A percentile compares a stretch with the other conserved stretches of the same genome.
Evolutionary conservation across 2,797 vertebrate species (phyloP).

Genomic region (Sebastes hubbsi): DNA sequence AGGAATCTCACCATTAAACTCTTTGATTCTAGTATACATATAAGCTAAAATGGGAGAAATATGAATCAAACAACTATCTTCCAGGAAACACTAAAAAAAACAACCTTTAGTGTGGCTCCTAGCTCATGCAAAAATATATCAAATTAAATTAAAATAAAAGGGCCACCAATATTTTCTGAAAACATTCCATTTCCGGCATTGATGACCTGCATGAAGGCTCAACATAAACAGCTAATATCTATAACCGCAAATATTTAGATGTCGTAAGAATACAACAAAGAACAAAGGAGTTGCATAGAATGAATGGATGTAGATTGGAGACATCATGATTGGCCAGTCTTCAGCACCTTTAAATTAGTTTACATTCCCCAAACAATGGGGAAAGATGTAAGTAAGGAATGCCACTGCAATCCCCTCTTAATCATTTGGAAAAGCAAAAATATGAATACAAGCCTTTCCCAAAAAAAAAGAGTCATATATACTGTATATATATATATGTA

Average conservation of each 20-base stretch:
- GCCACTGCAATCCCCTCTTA: constrained; percentile 51
- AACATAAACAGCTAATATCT: constrained; percentile 50
- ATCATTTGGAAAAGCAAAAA: constrained; percentile 63
- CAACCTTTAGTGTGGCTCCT: constrained; percentile 27
- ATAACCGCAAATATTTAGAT: constrained; percentile 46
- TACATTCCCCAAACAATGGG: constrained; percentile 67
- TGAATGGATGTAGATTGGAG: constrained; percentile 78
- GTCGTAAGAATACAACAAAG: constrained; percentile 45
- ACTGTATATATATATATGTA: constrained; percentile 1
- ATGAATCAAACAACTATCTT: constrained; percentile 12
- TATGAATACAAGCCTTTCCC: constrained; percentile 50
- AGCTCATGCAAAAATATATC: constrained; percentile 57
- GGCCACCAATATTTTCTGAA: constrained; percentile 47
- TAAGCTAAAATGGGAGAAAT: constrained; percentile 39
- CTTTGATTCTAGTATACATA: constrained; percentile 28
- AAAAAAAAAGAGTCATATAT: constrained; percentile 8
- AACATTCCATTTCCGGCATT: constrained; percentile 41
- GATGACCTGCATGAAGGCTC: constrained; percentile 38
- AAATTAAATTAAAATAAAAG: neutral
- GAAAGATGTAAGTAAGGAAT: constrained; percentile 61
- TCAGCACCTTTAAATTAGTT: constrained; percentile 82
- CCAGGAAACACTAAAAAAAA: constrained; percentile 33
- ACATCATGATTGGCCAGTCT: constrained; percentile 78
- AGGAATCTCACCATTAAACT: constrained; percentile 31
- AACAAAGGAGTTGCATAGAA: constrained; percentile 84